These are phyloP conservation scores for Lophius piscatorius DNA, from an alignment of 2,113 vertebrate genomes.

Conservation along the genomic window DNA sequence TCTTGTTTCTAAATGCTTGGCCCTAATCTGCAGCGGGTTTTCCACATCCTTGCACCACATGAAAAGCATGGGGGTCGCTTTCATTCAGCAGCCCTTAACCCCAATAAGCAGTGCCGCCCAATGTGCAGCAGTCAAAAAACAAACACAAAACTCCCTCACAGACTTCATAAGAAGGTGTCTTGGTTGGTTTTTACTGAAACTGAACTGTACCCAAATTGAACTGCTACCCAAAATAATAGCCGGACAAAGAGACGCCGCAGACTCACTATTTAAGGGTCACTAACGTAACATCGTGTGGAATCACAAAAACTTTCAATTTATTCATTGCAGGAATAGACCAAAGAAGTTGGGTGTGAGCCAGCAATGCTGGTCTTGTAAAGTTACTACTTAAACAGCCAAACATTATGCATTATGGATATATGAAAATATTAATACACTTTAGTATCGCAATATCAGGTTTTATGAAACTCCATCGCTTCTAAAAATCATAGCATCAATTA, in stretches of 20 bases:
- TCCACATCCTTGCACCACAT: slow-evolving; percentile 70
- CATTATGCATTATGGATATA: background rate
- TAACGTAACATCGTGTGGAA: too few species aligned
- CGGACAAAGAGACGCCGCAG: background rate
- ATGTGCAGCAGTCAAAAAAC: slow-evolving; percentile 37
- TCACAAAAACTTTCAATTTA: too few species aligned
- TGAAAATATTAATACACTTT: too few species aligned
- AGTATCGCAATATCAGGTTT: too few species aligned
- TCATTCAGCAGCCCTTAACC: slow-evolving; percentile 53
- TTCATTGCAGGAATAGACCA: too few species aligned
- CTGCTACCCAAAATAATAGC: too few species aligned
- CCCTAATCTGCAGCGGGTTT: slow-evolving; percentile 60
- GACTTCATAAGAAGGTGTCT: slow-evolving; percentile 11
- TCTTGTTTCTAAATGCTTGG: slow-evolving; percentile 39
- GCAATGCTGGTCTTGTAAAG: background rate
- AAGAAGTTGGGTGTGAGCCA: too few species aligned
- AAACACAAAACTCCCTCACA: slow-evolving; percentile 15
- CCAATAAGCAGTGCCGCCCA: slow-evolving; percentile 26
- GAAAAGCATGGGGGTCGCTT: slow-evolving; percentile 47
- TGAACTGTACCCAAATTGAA: too few species aligned
- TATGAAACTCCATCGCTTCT: background rate
- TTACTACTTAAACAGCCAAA: slow-evolving; percentile 2
- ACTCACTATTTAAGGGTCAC: background rate
- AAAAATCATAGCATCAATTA: slow-evolving; percentile 15
- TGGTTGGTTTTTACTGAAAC: slow-evolving; percentile 13